Evolutionary conservation across 1,140 invertebrate species (phyloP), one percentile per base, ranked within the genome.

Genomic region (Lycorma delicatula): DNA sequence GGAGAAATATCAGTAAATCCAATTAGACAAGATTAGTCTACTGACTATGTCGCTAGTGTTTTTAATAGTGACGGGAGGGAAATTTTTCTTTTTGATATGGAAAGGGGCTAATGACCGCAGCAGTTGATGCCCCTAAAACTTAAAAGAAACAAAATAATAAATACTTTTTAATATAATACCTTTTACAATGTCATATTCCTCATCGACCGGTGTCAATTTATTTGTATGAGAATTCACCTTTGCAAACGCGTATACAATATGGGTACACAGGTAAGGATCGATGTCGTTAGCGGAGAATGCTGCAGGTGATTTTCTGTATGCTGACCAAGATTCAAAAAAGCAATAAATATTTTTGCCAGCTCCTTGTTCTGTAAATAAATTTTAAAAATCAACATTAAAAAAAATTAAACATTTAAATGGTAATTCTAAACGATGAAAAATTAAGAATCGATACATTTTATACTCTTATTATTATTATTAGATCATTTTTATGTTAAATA

Each of bases 181-280:
- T 71, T 77, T 75, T 4, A 78, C 66, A 56, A 77, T 71, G 57
- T 83, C 79, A 57, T 77, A 73, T 27, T 75, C 74, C 13, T 70
- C 67, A 62, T 83, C 77, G 4, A 77, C 74, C 0, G 83, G 74
- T 23, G 77, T 72, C 1, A 88, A 69, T 11, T 74, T 73, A 53
- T 79, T 78, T 0, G 75, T 78, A 52, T 81, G 76, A 1, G 81
- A 78, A 65, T 89, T 82, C 61, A 88, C 63, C 9, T 80, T 81
- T 1, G 87, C 86, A 62, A 86, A 89, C 7, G 83, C 81, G 66
- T 92, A 92, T 53, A 92, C 79, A 7, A 92, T 70, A 69, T 93
- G 89, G 4, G 87, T 87, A 72, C 90, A 93, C 28, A 82, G 78
- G 59, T 74, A 72, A 0, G 83, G 80, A 34, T 89, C 82, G 5